Evolutionary conservation across 2,888 invertebrate genomes (phyloP).

Genomic region (Cephalotes varians): DNA sequence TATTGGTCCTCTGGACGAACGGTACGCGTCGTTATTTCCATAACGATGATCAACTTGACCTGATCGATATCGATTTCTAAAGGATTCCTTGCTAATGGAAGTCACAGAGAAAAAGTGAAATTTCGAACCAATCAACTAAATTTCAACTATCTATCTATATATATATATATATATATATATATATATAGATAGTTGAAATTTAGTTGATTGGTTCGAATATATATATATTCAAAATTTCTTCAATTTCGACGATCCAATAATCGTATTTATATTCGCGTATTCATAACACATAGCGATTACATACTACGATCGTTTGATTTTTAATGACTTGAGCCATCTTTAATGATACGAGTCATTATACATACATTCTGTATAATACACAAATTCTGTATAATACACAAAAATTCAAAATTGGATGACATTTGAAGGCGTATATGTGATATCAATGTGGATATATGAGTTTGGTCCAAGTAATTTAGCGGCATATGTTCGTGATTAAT

Average conservation of each 20-base stretch:
- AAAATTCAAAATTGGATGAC: neutral
- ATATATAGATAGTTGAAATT: too few relatives aligned
- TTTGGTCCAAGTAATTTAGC: neutral
- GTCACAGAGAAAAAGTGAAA: neutral
- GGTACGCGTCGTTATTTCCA: slow-evolving; percentile 39
- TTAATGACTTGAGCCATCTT: neutral
- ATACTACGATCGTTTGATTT: neutral
- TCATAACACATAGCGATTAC: neutral
- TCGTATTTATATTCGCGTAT: neutral
- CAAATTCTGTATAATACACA: neutral
- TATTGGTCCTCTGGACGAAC: slow-evolving; percentile 37
- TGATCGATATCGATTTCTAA: slow-evolving; percentile 22
- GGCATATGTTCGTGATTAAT: slow-evolving; percentile 11
- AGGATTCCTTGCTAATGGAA: too few relatives aligned
- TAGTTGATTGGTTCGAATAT: too few relatives aligned
- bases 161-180: too few relatives aligned
- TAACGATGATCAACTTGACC: slow-evolving; percentile 25
- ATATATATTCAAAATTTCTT: neutral
- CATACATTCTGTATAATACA: neutral
- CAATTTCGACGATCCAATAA: neutral
- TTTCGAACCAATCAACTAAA: neutral
- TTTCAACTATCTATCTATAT: too few relatives aligned
- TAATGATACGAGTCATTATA: neutral
- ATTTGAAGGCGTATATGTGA: neutral
- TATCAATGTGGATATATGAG: neutral